Evolutionary conservation across 2,797 vertebrate species (phyloP), one percentile per base, ranked within the genome.

Genomic region (Chromobotia macracanthus): DNA sequence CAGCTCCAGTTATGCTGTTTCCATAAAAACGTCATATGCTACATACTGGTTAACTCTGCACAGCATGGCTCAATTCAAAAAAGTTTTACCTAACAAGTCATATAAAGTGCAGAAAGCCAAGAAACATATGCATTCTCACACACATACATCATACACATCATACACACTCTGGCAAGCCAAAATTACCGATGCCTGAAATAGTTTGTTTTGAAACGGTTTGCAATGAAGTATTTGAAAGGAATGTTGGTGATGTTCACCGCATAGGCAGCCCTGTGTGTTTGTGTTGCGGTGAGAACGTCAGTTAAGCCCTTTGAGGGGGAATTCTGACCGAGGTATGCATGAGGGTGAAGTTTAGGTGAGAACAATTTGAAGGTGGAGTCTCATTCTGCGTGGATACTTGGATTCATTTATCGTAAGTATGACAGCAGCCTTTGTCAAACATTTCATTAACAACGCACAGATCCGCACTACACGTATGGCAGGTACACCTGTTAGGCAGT

Each of bases 151-250:
- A 69, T 41, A 61, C 80, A 66, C 28, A 75, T 76, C 31, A n/a
- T n/a, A n/a, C n/a, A n/a, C 79, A 71, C 56, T 46, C 53, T 15
- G 11, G 72, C 71, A 75, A 83, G 55, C 46, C 9, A 72, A 80
- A 66, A 80, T 15, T 64, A 70, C 69, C 72, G 65, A 77, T 78
- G 56, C 76, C 55, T 80, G 70, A 51, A 80, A 48, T 48, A 60
- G 51, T 77, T 79, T 65, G 23, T 78, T 75, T 64, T 83, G 55
- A 82, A 84, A 77, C 69, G 70, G 31, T 31, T 31, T 80, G 31
- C 38, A 71, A 76, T 56, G 35, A 60, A 67, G 41, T 58, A 72
- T 79, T 23, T n/a, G 19, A 68, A 44, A 67, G 73, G 80, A 85
- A 84, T 84, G 70, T 75, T 70, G 73, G 60, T 68, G 46, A 71